phyloP scores from a whole-genome alignment of 2,888 invertebrate genomes.

The Eristalis pertinax region DNA sequence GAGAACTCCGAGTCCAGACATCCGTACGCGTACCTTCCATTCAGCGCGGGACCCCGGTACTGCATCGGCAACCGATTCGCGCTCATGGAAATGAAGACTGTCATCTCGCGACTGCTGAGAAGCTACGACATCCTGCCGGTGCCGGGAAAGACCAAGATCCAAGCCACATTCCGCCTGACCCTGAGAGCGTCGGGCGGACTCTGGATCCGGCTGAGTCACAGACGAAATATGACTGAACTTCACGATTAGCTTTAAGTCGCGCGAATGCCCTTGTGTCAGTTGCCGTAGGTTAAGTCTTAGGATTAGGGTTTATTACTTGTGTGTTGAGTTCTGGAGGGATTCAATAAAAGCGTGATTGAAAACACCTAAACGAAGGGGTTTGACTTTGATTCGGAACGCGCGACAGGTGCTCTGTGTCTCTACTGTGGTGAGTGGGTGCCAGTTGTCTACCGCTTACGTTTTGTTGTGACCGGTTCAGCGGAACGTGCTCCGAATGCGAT shows the following conservation, averaged over 20 bases:
- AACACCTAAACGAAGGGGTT: neutral
- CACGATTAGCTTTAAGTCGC: conserved; percentile 31
- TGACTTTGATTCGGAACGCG: neutral
- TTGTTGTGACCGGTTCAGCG: neutral
- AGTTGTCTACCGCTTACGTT: neutral
- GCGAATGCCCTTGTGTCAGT: conserved; percentile 36
- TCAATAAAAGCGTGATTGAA: conserved; percentile 34
- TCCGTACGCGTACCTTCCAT: conserved; percentile 84
- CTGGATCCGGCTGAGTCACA: conserved; percentile 82
- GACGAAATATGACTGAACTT: conserved; percentile 44
- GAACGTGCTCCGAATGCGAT: neutral
- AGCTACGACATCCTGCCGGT: conserved; percentile 82
- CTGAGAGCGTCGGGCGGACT: conserved; percentile 84
- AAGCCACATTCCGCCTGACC: conserved; percentile 83
- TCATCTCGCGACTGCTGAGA: conserved; percentile 83
- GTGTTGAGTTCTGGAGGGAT: conserved; percentile 27
- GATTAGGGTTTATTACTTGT: conserved; percentile 56
- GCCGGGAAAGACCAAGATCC: conserved; percentile 82
- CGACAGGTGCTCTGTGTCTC: neutral
- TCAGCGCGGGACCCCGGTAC: conserved; percentile 84
- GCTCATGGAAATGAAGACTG: conserved; percentile 84
- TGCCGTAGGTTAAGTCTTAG: conserved; percentile 64
- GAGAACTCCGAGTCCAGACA: conserved; percentile 82
- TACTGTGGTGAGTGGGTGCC: neutral
- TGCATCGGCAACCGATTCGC: conserved; percentile 84